A percentile compares a stretch with the other conserved stretches of the same genome.
These are phyloP conservation scores for Danionella cerebrum DNA, from an alignment of 2,113 vertebrate species.

Conservation along the genomic window DNA sequence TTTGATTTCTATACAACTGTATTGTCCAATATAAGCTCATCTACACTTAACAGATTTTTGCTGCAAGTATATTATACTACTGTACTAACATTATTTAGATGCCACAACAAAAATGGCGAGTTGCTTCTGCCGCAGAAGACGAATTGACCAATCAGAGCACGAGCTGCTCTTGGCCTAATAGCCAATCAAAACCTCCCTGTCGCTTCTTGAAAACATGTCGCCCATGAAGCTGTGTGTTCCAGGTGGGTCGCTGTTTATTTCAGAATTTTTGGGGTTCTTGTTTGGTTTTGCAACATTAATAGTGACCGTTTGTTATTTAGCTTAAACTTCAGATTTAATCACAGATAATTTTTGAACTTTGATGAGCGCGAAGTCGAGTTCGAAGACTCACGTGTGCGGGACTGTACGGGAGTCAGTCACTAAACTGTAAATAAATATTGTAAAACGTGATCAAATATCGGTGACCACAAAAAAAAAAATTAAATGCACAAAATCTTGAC, in stretches of 20 bases:
- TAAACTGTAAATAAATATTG: background rate
- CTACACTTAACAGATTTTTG: no score
- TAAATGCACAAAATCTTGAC: no score
- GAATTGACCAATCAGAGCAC: constrained; percentile 47
- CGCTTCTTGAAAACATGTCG: constrained; percentile 67
- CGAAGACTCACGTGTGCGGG: background rate
- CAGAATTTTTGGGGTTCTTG: background rate
- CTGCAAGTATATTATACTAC: no score
- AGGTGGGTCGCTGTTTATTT: constrained; percentile 48
- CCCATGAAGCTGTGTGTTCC: constrained; percentile 73
- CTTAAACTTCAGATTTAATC: background rate
- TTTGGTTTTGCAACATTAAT: background rate
- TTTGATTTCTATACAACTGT: no score
- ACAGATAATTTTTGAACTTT: background rate
- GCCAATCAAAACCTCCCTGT: constrained; percentile 41
- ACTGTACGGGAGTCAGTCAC: background rate
- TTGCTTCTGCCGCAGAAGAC: background rate
- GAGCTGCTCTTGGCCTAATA: background rate
- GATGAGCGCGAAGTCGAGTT: background rate
- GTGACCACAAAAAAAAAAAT: no score
- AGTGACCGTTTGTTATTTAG: background rate
- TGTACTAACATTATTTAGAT: no score
- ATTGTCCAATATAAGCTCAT: no score
- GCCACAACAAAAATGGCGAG: constrained; percentile 55
- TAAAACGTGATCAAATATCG: no score